Percentiles rank a stretch among this genome's conserved stretches.
These are phyloP conservation scores for Yponomeuta sedellus DNA, from an alignment of 2,888 invertebrate genomes.

Conservation along the genomic window DNA sequence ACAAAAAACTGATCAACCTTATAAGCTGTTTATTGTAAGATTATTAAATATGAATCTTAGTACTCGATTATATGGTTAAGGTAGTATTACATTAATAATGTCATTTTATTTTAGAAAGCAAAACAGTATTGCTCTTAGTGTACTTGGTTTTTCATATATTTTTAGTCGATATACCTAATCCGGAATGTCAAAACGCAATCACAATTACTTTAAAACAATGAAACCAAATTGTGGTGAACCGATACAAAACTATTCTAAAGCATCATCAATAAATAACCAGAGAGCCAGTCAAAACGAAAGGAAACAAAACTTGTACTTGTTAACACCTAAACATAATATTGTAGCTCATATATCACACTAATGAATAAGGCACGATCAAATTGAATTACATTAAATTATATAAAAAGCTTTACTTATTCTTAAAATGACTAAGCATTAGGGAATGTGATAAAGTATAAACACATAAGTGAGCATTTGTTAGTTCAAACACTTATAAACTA, in stretches of 20 bases:
- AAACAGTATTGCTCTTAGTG: neutral
- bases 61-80: neutral
- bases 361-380: conserved; percentile 23
- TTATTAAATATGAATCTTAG: neutral
- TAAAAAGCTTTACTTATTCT: neutral
- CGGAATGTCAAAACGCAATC: neutral
- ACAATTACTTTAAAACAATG: neutral
- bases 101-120: neutral
- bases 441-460: conserved; percentile 32
- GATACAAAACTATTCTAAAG: neutral
- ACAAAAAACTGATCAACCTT: too few relatives aligned
- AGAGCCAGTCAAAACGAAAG: neutral
- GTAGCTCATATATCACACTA: conserved; percentile 8
- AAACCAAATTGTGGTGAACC: neutral
- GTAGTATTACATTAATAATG: neutral
- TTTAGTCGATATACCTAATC: conserved; percentile 38
- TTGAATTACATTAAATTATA: neutral
- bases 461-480: conserved; percentile 32
- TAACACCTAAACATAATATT: neutral
- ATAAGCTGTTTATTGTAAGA: too few relatives aligned
- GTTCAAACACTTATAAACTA: conserved; percentile 14
- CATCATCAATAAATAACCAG: neutral
- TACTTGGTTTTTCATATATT: conserved; percentile 22
- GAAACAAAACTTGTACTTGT: conserved; percentile 10
- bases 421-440: conserved; percentile 23